These are phyloP conservation scores for Rhorus exstirpatorius DNA, from an alignment of 2,888 invertebrate genomes.

Conservation along the genomic window DNA sequence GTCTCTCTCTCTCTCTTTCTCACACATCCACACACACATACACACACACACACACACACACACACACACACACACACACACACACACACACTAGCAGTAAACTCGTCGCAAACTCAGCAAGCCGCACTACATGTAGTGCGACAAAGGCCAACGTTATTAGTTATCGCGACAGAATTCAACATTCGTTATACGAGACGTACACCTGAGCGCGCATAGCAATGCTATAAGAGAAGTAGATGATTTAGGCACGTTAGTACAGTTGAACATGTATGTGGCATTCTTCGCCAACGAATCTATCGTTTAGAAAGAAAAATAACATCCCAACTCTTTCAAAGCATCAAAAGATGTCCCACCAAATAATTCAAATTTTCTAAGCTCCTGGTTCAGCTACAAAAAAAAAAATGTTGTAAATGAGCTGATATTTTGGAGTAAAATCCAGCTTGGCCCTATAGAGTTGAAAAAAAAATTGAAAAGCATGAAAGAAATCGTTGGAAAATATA, in stretches of 20 bases:
- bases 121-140: conserved; percentile 28
- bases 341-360: too few species aligned
- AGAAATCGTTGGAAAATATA: too few species aligned
- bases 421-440: too few species aligned
- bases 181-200: conserved; percentile 59
- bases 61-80: conserved; percentile 5
- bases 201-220: conserved; percentile 13
- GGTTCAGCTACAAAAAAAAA: too few species aligned
- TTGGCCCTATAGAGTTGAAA: too few species aligned
- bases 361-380: too few species aligned
- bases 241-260: conserved; percentile 23
- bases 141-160: conserved; percentile 60
- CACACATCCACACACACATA: not conserved
- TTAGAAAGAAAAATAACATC: too few species aligned
- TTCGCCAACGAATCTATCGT: too few species aligned
- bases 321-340: too few species aligned
- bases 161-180: conserved; percentile 61
- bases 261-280: not conserved
- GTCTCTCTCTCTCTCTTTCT: conserved; percentile 41
- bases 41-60: conserved; percentile 1
- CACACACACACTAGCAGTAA: conserved; percentile 13
- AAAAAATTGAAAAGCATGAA: too few species aligned
- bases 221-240: conserved; percentile 11
- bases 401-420: too few species aligned
- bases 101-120: conserved; percentile 55